phyloP scores from a whole-genome alignment of 2,797 vertebrate species.

The Ctenopoma multispine region DNA sequence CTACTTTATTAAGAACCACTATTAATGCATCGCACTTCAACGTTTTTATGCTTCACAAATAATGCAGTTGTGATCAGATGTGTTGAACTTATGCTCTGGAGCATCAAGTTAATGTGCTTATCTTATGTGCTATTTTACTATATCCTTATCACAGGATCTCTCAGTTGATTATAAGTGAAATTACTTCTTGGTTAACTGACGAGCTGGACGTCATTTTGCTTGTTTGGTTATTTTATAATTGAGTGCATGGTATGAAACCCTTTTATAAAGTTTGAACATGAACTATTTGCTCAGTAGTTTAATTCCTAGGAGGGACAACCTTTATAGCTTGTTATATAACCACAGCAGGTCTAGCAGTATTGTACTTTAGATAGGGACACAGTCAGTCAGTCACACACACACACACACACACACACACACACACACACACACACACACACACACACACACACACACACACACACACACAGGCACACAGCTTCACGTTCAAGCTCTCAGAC shows the following conservation, averaged over 20 bases:
- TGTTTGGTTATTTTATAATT: background rate
- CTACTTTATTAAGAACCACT: no score
- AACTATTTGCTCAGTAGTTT: background rate
- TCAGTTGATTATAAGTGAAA: conserved; percentile 10
- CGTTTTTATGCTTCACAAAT: no score
- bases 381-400: background rate
- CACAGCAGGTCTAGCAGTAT: conserved; percentile 24
- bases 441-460: background rate
- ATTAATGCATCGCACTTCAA: no score
- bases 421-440: conserved; percentile 4
- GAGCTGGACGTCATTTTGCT: background rate
- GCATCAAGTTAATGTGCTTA: no score
- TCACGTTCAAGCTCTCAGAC: conserved; percentile 41
- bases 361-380: conserved; percentile 34
- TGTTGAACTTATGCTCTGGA: background rate
- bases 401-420: conserved; percentile 8
- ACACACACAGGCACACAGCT: conserved; percentile 27
- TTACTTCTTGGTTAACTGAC: background rate
- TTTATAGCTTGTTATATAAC: conserved; percentile 44
- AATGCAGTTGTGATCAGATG: no score
- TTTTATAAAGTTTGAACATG: conserved; percentile 6
- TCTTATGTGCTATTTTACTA: background rate
- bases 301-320: conserved; percentile 15
- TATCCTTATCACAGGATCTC: conserved; percentile 11
- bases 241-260: conserved; percentile 2